A percentile compares a stretch with the other conserved stretches of the same genome.
Evolutionary conservation across 2,113 vertebrate genomes (phyloP).

Genomic region (Caranx melampygus): DNA sequence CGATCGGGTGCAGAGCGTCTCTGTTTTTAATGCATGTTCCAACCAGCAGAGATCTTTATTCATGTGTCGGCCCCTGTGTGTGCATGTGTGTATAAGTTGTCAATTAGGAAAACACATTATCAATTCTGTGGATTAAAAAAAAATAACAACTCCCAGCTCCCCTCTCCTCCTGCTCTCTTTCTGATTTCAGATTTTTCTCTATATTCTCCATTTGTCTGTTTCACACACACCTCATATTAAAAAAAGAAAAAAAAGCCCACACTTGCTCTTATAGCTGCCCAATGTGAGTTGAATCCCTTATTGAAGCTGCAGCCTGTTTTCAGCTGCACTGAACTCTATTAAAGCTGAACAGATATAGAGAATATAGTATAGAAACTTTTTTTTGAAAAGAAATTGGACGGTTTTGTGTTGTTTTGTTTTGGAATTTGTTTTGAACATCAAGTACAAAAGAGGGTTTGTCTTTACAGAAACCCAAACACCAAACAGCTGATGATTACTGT

Average conservation of each 20-base stretch:
- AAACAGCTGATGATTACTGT: not conserved
- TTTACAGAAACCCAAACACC: not conserved
- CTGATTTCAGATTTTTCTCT: not conserved
- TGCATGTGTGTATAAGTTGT: not conserved
- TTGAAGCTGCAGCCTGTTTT: slow-evolving; percentile 9
- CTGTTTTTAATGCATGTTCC: slow-evolving; percentile 6
- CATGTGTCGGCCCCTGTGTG: slow-evolving; percentile 15
- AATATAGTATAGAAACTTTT: no score
- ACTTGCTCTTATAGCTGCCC: not conserved
- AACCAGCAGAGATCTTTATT: slow-evolving; percentile 48
- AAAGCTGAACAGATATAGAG: no score
- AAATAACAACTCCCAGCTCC: slow-evolving; percentile 10
- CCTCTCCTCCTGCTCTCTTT: not conserved
- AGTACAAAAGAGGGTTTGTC: not conserved
- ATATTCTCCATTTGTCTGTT: not conserved
- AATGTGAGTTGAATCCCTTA: not conserved
- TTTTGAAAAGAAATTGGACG: not conserved
- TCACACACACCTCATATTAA: not conserved
- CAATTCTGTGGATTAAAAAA: slow-evolving; percentile 29
- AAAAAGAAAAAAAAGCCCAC: not conserved
- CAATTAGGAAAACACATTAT: slow-evolving; percentile 41
- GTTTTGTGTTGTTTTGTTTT: not conserved
- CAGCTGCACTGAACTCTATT: not conserved
- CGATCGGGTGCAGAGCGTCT: slow-evolving; percentile 15
- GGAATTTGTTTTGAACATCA: not conserved